These are phyloP conservation scores for Chondrilla cf. caribensis DNA, from an alignment of 37 sponge, comb jelly and placozoan species.

Conservation along the genomic window DNA sequence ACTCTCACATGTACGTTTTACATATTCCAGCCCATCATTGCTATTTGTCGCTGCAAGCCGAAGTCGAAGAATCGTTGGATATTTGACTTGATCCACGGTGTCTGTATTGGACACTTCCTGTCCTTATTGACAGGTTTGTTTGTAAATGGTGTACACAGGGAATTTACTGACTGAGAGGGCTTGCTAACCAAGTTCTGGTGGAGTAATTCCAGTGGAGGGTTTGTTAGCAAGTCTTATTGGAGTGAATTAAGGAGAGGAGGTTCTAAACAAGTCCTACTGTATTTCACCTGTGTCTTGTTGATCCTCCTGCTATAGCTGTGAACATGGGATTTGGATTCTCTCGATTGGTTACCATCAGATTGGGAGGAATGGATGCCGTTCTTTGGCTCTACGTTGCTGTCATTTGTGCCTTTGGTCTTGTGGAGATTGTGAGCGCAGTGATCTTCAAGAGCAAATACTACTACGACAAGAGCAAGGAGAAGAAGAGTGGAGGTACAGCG, in stretches of 20 bases:
- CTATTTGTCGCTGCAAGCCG: conserved; percentile 63
- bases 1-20: not conserved
- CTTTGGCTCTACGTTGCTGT: conserved; percentile 1
- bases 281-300: no score
- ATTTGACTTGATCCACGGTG: conserved; percentile 58
- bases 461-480: not conserved
- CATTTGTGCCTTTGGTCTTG: not conserved
- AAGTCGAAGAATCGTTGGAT: conserved; percentile 47
- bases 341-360: no score
- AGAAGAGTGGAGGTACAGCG: not conserved
- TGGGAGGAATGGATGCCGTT: not conserved
- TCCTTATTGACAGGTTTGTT: conserved; percentile 52
- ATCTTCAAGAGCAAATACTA: not conserved
- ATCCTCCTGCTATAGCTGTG: no score
- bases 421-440: not conserved
- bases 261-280: no score
- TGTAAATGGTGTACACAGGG: no score
- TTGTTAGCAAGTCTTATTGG: no score
- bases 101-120: conserved; percentile 30
- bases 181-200: no score
- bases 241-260: no score
- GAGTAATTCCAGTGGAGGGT: no score
- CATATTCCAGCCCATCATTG: conserved; percentile 56
- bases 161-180: no score
- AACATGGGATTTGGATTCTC: no score